These are phyloP conservation scores for Temnothorax ravouxi DNA, from an alignment of 2,888 invertebrate species.

Conservation along the genomic window DNA sequence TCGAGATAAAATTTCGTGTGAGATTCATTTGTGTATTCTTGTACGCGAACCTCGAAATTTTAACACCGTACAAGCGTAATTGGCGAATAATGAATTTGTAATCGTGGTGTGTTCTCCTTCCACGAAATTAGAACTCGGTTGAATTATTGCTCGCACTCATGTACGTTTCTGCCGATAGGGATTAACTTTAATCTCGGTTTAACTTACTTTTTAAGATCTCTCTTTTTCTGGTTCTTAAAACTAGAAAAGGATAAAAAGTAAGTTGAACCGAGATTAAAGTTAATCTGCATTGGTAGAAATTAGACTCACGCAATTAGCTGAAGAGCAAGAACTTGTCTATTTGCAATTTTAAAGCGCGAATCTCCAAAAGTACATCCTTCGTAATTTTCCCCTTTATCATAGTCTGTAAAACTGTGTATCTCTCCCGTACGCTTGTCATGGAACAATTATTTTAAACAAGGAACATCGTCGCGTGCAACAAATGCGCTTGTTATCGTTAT, in stretches of 20 bases:
- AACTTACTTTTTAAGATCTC: no score
- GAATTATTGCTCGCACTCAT: neutral
- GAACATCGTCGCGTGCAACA: neutral
- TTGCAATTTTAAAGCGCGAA: neutral
- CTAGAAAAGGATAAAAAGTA: no score
- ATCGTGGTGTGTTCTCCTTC: neutral
- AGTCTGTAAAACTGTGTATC: neutral
- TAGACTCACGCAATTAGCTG: neutral
- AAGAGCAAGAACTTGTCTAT: neutral
- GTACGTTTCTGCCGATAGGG: no score
- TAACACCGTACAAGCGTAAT: no score
- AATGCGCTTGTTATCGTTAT: constrained; percentile 5
- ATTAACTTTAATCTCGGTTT: no score
- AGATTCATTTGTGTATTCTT: neutral
- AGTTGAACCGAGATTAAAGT: no score
- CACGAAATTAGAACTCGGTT: neutral
- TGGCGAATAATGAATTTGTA: neutral
- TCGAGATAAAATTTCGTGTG: neutral
- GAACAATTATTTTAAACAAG: constrained; percentile 12
- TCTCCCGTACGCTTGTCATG: neutral
- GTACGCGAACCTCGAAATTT: neutral
- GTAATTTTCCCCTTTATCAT: neutral
- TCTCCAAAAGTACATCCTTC: neutral
- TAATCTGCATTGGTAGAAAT: no score
- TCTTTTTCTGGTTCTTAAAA: no score